Base-by-base conservation (phyloP, 2,888 invertebrate species). In the Dermolepida albohirtum region DNA sequence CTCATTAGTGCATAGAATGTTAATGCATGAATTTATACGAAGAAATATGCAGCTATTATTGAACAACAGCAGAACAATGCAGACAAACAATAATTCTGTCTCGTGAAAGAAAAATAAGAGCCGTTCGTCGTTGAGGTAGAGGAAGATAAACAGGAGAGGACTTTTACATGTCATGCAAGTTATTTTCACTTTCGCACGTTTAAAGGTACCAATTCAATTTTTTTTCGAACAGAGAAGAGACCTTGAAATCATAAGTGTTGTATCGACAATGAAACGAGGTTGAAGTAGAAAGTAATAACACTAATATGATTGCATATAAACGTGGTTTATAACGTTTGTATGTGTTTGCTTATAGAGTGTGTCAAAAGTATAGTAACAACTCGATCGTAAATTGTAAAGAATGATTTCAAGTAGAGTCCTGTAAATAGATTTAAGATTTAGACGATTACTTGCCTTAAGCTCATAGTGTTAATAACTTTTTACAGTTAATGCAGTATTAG, bases 241-340 rank as follows among this genome's bases (percentile, higher is more conserved):
- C 72, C 72, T 72, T 72, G 72, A 72, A 72, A 67, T 47, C 51
- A 34, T 52, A 54, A 57, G 54, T 64, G 50, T 65, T 64, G 51
- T 66, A 68, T 69, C 69, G 68, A 59, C 64, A 68, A 72, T 68
- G 67, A 71, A 72, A 69, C 71, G 73, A 73, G 73, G 73, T 73
- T 73, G 73, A 70, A 73, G 69, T 73, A 71, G 73, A 73, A 73
- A 73, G 73, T 73, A 64, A 67, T 67, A 66, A 64, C 44, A 65
- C 65, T 72, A 62, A 68, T 70, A 57, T 44, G 59, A 67, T 63
- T 65, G 63, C 34, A 47, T 50, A 50, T 47, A 66, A 55, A 47
- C 50, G 49, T 27, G 59, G 17, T 43, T 43, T 64, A 47, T 12
- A 54, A 39, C 16, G 7, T 40, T n/a, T 41, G 16, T 29, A 6